phyloP scores from a whole-genome alignment of 2,888 invertebrate genomes.

The Drosophila mimetica region DNA sequence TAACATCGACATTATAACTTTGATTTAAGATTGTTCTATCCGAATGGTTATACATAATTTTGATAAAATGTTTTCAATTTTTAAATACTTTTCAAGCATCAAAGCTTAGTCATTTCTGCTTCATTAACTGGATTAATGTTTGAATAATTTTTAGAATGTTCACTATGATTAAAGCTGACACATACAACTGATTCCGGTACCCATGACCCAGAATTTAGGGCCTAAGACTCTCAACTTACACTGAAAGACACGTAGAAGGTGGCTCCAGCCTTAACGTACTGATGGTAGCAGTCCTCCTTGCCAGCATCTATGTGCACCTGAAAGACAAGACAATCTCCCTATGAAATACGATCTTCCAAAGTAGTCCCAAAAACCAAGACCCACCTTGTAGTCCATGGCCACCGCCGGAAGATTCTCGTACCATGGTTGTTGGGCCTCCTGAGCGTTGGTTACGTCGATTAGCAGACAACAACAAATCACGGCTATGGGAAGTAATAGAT shows the following conservation, averaged over 20 bases:
- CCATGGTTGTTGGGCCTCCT: constrained; percentile 89
- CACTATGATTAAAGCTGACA: too few species aligned
- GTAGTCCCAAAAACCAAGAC: background rate
- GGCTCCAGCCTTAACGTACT: constrained; percentile 95
- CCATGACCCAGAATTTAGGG: background rate
- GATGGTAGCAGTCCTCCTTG: constrained; percentile 97
- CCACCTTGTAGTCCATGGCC: constrained; percentile 95
- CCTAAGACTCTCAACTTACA: constrained; percentile 85
- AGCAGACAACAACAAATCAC: constrained; percentile 50
- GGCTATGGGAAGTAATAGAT: constrained; percentile 51
- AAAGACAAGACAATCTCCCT: background rate
- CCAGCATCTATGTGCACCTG: constrained; percentile 95
- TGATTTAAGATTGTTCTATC: too few species aligned
- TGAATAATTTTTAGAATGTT: background rate
- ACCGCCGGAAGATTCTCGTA: constrained; percentile 95
- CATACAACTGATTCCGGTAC: too few species aligned
- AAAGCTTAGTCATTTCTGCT: too few species aligned
- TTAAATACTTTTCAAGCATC: too few species aligned
- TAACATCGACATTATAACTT: too few species aligned
- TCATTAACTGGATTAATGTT: background rate
- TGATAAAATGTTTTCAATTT: too few species aligned
- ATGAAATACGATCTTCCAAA: background rate
- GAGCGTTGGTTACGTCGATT: constrained; percentile 58
- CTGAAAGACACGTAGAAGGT: constrained; percentile 97
- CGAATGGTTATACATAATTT: too few species aligned